These are phyloP conservation scores for Brachymystax lenok DNA, from an alignment of 2,797 vertebrate species.

Conservation along the genomic window DNA sequence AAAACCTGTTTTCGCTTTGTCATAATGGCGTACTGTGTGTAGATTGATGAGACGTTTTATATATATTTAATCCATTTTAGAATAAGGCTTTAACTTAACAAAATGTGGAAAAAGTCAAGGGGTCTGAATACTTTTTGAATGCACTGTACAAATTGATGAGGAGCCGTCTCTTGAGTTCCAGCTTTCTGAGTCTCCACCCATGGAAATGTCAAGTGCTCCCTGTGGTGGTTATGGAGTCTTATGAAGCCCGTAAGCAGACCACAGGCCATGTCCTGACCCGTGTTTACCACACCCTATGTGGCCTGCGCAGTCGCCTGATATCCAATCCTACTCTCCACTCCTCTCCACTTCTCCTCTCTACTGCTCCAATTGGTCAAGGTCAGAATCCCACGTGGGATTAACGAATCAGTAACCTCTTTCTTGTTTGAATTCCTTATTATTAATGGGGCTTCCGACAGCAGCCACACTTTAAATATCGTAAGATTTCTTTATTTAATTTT, in stretches of 20 bases:
- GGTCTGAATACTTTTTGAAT: background rate
- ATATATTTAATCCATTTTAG: too few species aligned
- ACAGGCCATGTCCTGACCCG: background rate
- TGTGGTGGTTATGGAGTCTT: background rate
- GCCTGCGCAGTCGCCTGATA: background rate
- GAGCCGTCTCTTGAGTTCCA: background rate
- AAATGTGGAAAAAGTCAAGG: too few species aligned
- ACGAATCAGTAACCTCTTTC: slow-evolving; percentile 51
- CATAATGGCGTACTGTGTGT: too few species aligned
- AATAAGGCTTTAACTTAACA: too few species aligned
- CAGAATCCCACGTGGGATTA: slow-evolving; percentile 74
- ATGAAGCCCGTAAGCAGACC: background rate
- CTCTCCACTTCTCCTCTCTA: slow-evolving; percentile 48
- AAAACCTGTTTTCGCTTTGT: too few species aligned
- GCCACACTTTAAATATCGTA: too few species aligned
- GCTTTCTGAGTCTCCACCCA: background rate
- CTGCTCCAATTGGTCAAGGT: slow-evolving; percentile 73
- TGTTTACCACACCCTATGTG: background rate
- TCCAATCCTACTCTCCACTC: background rate
- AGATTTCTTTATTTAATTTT: too few species aligned
- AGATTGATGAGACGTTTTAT: too few species aligned
- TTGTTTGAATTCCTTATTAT: slow-evolving; percentile 63
- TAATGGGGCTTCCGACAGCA: background rate
- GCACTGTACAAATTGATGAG: background rate
- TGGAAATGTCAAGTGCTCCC: background rate